Base-by-base conservation (phyloP, 2,113 vertebrate genomes). In the Archilochus colubris region DNA sequence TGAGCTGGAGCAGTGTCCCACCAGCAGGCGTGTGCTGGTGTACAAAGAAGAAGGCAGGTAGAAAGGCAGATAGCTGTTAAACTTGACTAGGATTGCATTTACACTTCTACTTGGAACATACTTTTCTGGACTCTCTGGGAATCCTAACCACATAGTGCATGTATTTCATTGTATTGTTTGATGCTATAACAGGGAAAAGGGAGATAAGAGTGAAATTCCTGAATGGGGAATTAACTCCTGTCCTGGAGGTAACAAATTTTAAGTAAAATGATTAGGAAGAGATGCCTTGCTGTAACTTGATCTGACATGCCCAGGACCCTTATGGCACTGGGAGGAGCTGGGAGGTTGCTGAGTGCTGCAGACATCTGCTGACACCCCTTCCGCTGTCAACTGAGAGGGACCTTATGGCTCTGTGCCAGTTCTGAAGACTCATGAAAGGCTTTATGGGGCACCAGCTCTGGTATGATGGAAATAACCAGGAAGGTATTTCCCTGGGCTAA, bases 381-480 rank as follows among this genome's bases (percentile, higher is more conserved):
- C 27, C 80, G 51, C 7, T 5, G 2, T 46, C 3, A 1, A 0
- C 46, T 6, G 18, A 53, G 54, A 40, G 19, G 30, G 12, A 46
- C 33, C 14, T 63, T 22, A 2, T 4, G 63, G 38, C 43, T 81
- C 48, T 51, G 63, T 1, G 12, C 48, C 53, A 24, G 8, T 16
- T 63, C 43, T 46, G 38, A 58, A 70, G 72, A 31, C 55, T 81
- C 68, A 69, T 6, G 8, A 38, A 81, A 57, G 43, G 53, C 76
- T 88, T 94, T 74, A 16, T 67, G 90, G 55, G 86, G 48, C 88
- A 66, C 18, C 55, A 93, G 73, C 73, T 86, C 51, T 86, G 69
- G 82, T 86, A 77, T 92, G 88, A 72, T 88, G 23, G 93, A 92
- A 91, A 91, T 81, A 93, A 91, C 74, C 58, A 79, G 67, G 76